Evolutionary conservation across 2,888 invertebrate genomes (phyloP), one percentile per base, ranked within the genome.

Genomic region (Cheilosia soror): DNA sequence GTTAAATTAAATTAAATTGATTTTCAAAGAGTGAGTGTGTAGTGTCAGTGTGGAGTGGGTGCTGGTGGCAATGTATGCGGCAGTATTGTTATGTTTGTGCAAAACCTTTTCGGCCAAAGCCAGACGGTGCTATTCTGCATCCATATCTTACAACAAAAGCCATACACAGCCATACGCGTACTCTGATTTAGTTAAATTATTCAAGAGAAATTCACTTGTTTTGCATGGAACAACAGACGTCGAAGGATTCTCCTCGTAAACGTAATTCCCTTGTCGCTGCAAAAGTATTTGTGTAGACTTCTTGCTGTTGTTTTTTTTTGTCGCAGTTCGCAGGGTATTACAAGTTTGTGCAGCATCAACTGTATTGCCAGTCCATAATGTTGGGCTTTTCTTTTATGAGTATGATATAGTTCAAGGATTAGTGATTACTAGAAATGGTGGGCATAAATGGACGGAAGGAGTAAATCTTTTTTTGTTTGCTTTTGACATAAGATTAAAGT

Each of bases 1-100:
- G 80, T 71, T 69, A 65, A 79, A 55, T 83, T 75, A 65, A 71
- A 80, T 80, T 60, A 65, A 85, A 85, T 85, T 85, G 84, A 75
- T 72, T 80, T 69, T 42, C 42, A 73, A 79, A 62, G 47, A 78
- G 73, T 75, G 51, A 83, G 58, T 27, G 33, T 51, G 73, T 44
- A 15, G 20, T 40, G 58, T 40, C 51, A 57, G 60, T 49, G 33
- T 29, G 33, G 47, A 15, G 63, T 69, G 47, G 40, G 63, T 69
- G 47, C 40, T 47, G 57, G 60, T 55, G 55, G 13, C 29, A 58
- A 25, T 58, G 27, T 25, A 6, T 20, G 25, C 25, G 44, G 20
- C 57, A 37, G 73, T 31, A 62, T 62, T 62, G 53, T 77, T 72
- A 57, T 71, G 5, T 44, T 60, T 42, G 80, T 71, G 69, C 53